Evolutionary conservation across 2,888 invertebrate genomes (phyloP).

Genomic region (Scrobipalpa atriplicella): DNA sequence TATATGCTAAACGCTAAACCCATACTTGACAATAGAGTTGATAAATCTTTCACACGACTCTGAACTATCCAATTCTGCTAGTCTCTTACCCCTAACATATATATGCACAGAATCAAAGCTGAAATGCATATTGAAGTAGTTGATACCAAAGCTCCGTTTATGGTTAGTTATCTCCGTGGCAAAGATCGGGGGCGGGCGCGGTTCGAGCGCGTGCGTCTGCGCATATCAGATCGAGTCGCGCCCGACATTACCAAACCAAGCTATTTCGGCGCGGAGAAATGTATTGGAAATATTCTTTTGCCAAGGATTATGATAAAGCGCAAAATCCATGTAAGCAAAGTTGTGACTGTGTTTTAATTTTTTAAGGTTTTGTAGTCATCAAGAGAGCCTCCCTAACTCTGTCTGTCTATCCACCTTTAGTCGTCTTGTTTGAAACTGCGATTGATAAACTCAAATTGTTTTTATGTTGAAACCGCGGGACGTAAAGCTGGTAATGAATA

Average conservation of each 20-base stretch:
- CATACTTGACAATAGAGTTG: slow-evolving; percentile 9
- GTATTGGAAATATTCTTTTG: neutral
- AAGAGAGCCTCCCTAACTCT: too few relatives aligned
- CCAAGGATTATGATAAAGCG: too few relatives aligned
- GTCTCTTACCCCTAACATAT: neutral
- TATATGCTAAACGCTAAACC: neutral
- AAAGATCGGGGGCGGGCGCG: slow-evolving; percentile 55
- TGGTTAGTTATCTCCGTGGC: slow-evolving; percentile 22
- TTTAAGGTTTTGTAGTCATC: too few relatives aligned
- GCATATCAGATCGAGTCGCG: slow-evolving; percentile 46
- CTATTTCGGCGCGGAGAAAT: neutral
- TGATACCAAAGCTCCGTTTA: neutral
- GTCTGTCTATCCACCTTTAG: too few relatives aligned
- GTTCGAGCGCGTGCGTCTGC: slow-evolving; percentile 45
- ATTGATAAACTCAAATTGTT: too few relatives aligned
- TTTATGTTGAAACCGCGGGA: too few relatives aligned
- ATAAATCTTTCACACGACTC: neutral
- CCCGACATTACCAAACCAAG: slow-evolving; percentile 38
- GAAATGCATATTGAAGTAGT: slow-evolving; percentile 3
- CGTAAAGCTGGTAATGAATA: too few relatives aligned
- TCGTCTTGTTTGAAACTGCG: too few relatives aligned
- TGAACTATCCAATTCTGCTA: neutral
- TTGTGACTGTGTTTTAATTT: too few relatives aligned
- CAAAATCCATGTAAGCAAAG: too few relatives aligned
- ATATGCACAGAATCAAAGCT: neutral